Evolutionary conservation across 53 echinoderm and acorn worm genomes (phyloP).

Genomic region (Crossaster papposus): DNA sequence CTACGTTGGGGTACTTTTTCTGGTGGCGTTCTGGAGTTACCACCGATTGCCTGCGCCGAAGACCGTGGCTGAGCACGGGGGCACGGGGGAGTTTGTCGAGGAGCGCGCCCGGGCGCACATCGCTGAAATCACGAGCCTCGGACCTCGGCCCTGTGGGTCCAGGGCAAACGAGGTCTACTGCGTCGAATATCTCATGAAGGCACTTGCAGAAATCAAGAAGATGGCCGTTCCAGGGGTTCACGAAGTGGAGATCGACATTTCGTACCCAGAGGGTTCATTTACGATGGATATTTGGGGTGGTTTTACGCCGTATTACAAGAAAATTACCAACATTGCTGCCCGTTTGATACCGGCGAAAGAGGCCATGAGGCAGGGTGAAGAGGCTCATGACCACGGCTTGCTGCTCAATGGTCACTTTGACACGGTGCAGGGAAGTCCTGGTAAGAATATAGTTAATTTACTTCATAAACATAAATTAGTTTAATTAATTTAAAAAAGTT

Average conservation of each 20-base stretch:
- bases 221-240: conserved; percentile 49
- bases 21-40: conserved; percentile 49
- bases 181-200: conserved; percentile 49
- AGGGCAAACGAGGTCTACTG: conserved; percentile 60
- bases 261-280: conserved; percentile 63
- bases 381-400: conserved; percentile 32
- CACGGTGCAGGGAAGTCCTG: conserved; percentile 65
- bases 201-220: conserved; percentile 33
- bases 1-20: conserved; percentile 30
- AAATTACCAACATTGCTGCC: conserved; percentile 61
- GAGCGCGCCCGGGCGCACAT: conserved; percentile 64
- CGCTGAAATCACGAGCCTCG: conserved; percentile 50
- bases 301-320: conserved; percentile 63
- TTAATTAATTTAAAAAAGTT: too few relatives aligned
- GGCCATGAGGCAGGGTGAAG: conserved; percentile 22
- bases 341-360: conserved; percentile 53
- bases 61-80: conserved; percentile 44
- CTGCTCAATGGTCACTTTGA: conserved; percentile 71
- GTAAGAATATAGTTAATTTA: conserved; percentile 29
- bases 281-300: conserved; percentile 58
- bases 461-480: background rate
- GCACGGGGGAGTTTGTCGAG: conserved; percentile 59
- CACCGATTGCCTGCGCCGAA: conserved; percentile 58
- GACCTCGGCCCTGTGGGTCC: conserved; percentile 63
- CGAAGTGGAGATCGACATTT: conserved; percentile 62